These are phyloP conservation scores for Rhinatrema bivittatum DNA, from an alignment of 2,797 vertebrate species.

Conservation along the genomic window DNA sequence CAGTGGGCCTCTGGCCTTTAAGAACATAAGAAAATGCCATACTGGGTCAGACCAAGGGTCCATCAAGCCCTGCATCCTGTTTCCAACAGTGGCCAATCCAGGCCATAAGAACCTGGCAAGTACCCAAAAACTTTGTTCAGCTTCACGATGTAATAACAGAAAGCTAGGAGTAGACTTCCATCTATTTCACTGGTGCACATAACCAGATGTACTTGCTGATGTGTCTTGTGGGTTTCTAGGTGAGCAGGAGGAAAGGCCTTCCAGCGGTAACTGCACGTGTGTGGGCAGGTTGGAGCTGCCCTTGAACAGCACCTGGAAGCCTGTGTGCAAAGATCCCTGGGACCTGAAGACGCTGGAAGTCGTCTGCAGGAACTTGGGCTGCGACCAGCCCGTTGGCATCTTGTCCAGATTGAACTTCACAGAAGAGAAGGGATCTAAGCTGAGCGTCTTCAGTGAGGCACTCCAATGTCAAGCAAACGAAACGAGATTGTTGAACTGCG, in stretches of 20 bases:
- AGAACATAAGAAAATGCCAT: no score
- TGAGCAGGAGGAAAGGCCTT: not conserved
- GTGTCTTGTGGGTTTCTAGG: not conserved
- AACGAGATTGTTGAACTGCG: rapidly evolving
- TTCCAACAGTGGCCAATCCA: no score
- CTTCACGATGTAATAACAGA: no score
- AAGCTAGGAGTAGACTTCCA: no score
- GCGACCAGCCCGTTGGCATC: rapidly evolving
- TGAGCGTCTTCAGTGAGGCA: rapidly evolving
- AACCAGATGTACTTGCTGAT: no score
- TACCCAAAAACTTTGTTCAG: no score
- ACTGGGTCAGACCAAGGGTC: no score
- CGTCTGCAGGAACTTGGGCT: slow-evolving; percentile 16
- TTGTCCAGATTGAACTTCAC: rapidly evolving
- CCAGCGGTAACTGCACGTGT: not conserved
- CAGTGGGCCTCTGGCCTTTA: no score
- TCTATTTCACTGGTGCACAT: no score
- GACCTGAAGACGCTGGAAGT: rapidly evolving
- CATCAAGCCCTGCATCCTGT: no score
- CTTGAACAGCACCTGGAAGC: rapidly evolving
- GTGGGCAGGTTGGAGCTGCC: slow-evolving; percentile 31
- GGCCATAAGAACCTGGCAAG: no score
- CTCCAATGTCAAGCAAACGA: rapidly evolving
- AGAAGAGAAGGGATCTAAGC: rapidly evolving
- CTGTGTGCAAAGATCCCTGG: slow-evolving; percentile 1